Evolutionary conservation across 2,888 invertebrate genomes (phyloP).

Genomic region (Xestia c-nigrum): DNA sequence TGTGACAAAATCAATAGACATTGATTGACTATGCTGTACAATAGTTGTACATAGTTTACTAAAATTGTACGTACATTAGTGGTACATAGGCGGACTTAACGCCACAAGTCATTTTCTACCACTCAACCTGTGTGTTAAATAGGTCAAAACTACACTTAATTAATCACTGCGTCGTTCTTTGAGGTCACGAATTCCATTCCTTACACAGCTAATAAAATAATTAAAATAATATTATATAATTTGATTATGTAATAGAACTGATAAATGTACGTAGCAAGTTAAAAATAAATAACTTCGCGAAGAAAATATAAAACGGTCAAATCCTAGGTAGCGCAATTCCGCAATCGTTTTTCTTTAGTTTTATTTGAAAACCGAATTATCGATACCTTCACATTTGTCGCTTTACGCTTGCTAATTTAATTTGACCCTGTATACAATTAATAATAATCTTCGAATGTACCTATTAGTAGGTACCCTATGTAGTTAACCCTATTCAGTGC

Average conservation of each 20-base stretch:
- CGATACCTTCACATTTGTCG: not conserved
- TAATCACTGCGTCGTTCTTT: not conserved
- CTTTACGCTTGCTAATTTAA: not conserved
- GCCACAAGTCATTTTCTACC: too few species aligned
- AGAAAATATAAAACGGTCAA: not conserved
- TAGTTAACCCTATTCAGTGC: not conserved
- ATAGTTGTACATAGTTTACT: not conserved
- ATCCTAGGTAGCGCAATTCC: not conserved
- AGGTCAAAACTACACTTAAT: not conserved
- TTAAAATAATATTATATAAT: not conserved
- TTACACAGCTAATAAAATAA: slow-evolving; percentile 6
- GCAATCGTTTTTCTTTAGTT: not conserved
- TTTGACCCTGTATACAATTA: not conserved
- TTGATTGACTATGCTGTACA: too few species aligned
- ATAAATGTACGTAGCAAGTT: not conserved
- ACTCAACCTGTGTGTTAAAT: not conserved
- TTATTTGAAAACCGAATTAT: not conserved
- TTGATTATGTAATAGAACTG: slow-evolving; percentile 1
- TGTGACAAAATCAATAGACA: too few species aligned
- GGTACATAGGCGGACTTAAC: too few species aligned
- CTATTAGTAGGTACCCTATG: too few species aligned
- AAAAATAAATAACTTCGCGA: slow-evolving; percentile 29
- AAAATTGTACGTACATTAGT: too few species aligned
- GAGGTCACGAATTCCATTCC: not conserved
- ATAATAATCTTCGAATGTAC: not conserved